A percentile compares a stretch with the other conserved stretches of the same genome.
Conservation (phyloP, 2,797 vertebrate genomes). For the Anguilla pacifica region DNA sequence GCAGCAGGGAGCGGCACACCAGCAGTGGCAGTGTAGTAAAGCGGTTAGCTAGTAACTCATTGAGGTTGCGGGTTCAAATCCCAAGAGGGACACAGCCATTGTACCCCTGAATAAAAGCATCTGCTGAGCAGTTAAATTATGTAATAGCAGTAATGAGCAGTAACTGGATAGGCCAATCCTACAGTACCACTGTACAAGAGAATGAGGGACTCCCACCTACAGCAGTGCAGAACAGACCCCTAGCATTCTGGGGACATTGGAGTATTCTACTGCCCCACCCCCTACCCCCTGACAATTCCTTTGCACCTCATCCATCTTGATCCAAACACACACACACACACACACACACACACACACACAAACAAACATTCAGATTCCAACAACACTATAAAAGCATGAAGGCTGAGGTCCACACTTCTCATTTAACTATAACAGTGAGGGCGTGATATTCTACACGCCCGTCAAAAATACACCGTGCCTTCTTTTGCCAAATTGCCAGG, state of each 20-base stretch:
- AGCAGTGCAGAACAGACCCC: background rate
- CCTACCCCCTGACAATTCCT: background rate
- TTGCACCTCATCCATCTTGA: background rate
- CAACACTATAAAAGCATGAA: background rate
- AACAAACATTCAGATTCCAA: background rate
- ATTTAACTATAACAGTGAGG: background rate
- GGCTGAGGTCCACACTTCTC: background rate
- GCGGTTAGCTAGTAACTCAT: no score
- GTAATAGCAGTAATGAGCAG: no score
- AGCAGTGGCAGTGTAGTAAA: no score
- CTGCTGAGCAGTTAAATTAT: no score
- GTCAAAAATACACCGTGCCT: background rate
- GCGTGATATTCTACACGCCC: background rate
- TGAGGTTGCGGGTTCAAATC: no score
- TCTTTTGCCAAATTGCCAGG: background rate
- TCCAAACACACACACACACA: background rate
- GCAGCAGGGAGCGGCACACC: background rate
- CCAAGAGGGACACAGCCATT: background rate
- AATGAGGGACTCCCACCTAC: background rate
- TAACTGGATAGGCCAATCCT: background rate
- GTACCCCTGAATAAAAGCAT: background rate
- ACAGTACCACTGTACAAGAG: background rate
- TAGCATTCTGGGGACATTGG: background rate
- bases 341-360: background rate
- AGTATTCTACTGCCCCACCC: background rate